Conservation (phyloP, 1,140 invertebrate genomes). For the Megalonaias nervosa region DNA sequence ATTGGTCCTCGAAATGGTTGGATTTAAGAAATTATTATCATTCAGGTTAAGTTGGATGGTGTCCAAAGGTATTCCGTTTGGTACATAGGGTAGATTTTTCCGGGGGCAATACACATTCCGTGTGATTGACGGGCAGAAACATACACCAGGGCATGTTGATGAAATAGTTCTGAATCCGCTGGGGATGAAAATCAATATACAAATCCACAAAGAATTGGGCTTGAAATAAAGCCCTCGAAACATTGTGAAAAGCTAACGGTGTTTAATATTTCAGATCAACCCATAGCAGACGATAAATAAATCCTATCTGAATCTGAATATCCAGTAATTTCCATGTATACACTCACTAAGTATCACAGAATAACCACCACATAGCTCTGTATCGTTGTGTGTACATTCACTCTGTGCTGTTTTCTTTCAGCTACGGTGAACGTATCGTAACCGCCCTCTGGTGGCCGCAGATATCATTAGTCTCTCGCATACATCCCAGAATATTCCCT, state of each 20-base stretch:
- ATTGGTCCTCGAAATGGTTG: constrained; percentile 55
- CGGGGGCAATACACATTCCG: constrained; percentile 66
- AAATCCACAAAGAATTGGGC: constrained; percentile 7
- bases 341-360: too few relatives aligned
- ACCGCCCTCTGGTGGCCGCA: too few relatives aligned
- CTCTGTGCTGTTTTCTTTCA: too few relatives aligned
- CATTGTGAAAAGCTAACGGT: neutral
- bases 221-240: neutral
- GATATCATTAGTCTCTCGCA: too few relatives aligned
- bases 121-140: constrained; percentile 65
- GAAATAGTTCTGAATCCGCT: neutral
- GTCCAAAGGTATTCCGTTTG: constrained; percentile 62
- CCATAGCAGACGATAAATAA: too few relatives aligned
- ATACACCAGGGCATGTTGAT: constrained; percentile 58
- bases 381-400: too few relatives aligned
- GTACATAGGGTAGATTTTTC: constrained; percentile 60
- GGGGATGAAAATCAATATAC: neutral
- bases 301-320: too few relatives aligned
- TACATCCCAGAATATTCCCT: too few relatives aligned
- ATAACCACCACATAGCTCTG: too few relatives aligned
- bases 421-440: too few relatives aligned
- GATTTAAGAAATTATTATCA: constrained; percentile 61
- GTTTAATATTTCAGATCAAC: too few relatives aligned
- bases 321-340: too few relatives aligned
- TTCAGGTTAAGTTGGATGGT: constrained; percentile 67